Conservation (phyloP, 2,113 vertebrate genomes). For the Tringa solitaria region DNA sequence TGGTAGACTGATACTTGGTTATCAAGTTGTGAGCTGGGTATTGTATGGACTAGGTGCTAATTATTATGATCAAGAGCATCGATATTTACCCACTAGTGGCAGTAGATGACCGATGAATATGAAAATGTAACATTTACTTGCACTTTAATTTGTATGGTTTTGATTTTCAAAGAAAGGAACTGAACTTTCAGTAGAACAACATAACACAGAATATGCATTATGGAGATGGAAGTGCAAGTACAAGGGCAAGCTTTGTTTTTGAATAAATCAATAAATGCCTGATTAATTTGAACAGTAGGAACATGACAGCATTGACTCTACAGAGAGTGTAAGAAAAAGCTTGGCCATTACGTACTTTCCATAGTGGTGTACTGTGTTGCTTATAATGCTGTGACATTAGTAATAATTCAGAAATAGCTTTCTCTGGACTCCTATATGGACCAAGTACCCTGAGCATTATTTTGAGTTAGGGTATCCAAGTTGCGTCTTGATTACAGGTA, state of each 20-base stretch:
- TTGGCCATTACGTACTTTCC: not conserved
- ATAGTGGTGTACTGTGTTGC: not conserved
- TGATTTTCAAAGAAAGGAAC: not conserved
- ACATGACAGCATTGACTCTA: not conserved
- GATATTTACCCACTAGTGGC: not conserved
- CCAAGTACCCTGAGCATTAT: not conserved
- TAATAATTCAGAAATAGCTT: not conserved
- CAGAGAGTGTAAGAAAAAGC: not conserved
- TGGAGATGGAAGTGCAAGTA: not conserved
- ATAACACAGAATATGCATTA: accelerated
- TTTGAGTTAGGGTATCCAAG: not conserved
- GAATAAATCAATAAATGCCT: not conserved
- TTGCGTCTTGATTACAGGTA: not conserved
- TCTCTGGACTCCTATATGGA: not conserved
- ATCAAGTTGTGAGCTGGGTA: not conserved
- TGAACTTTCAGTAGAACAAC: not conserved
- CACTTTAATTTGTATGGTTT: not conserved
- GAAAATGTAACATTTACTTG: not conserved
- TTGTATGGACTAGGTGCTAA: not conserved
- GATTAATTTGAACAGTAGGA: not conserved
- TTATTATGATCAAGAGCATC: not conserved
- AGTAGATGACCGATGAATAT: not conserved
- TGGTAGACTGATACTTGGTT: not conserved
- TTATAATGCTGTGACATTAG: not conserved
- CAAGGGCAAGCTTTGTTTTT: not conserved